phyloP scores from a whole-genome alignment of 2,113 vertebrate species.

The Urocitellus parryii region DNA sequence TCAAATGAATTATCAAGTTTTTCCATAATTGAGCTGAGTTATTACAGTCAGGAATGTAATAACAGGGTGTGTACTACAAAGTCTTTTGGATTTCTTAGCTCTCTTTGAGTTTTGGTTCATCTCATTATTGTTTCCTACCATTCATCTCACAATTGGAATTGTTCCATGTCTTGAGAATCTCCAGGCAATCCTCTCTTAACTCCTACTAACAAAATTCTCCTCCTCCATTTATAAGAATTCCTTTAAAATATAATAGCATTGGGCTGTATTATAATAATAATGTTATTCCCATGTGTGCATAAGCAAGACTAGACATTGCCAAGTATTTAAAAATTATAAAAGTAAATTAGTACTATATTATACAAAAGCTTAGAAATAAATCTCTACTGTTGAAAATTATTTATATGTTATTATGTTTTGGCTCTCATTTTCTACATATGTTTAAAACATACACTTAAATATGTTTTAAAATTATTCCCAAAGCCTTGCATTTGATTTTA shows the following conservation, averaged over 20 bases:
- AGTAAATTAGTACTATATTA: neutral
- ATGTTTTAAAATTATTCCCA: slow-evolving; percentile 31
- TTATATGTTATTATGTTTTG: neutral
- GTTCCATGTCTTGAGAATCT: slow-evolving; percentile 8
- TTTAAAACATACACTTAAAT: neutral
- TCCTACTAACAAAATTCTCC: slow-evolving; percentile 24
- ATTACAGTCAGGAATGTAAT: neutral
- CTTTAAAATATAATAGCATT: slow-evolving; percentile 49
- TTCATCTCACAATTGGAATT: neutral
- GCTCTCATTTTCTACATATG: neutral
- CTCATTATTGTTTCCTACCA: neutral
- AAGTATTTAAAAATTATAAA: slow-evolving; percentile 52
- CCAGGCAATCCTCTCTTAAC: neutral
- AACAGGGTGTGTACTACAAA: neutral
- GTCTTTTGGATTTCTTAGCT: neutral
- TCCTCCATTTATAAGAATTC: neutral
- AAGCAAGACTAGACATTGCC: neutral
- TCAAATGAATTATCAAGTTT: neutral
- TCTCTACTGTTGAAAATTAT: neutral
- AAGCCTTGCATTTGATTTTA: slow-evolving; percentile 17
- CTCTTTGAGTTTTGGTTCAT: neutral
- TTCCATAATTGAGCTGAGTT: neutral
- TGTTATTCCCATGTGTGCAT: neutral
- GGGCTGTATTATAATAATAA: slow-evolving; percentile 49
- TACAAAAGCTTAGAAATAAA: slow-evolving; percentile 14